Conservation (phyloP, 1,140 invertebrate genomes). For the Heliconius eleuchia region DNA sequence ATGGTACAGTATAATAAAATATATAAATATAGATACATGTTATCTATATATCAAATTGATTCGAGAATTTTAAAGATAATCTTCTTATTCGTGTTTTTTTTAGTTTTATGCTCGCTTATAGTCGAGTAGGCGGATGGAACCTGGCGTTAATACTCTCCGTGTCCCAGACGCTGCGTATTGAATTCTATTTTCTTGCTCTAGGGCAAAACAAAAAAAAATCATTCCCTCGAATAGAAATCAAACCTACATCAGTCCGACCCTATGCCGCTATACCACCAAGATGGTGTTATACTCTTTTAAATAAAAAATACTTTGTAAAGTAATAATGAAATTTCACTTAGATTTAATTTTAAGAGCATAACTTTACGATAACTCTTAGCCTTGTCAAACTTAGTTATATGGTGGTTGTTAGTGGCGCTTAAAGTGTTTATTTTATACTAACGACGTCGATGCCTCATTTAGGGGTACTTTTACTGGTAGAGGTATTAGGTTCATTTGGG, state of each 20-base stretch:
- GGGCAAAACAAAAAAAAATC: too few species aligned
- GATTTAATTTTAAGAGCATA: background rate
- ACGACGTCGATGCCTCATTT: background rate
- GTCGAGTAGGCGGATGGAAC: too few species aligned
- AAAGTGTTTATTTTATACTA: slow-evolving; percentile 7
- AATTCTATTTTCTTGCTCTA: too few species aligned
- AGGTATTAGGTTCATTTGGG: background rate
- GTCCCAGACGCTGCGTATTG: too few species aligned
- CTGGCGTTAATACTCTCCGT: too few species aligned
- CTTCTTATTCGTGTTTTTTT: too few species aligned
- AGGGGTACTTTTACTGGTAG: background rate
- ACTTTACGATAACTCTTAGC: background rate
- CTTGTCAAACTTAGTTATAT: background rate
- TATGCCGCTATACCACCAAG: too few species aligned
- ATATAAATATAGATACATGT: background rate
- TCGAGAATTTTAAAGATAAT: background rate
- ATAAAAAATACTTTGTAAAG: background rate
- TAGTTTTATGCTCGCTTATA: too few species aligned
- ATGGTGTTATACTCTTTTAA: background rate
- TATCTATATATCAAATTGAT: background rate
- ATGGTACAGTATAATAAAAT: background rate
- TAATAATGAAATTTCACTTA: background rate
- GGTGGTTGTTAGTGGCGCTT: background rate
- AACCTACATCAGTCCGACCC: too few species aligned
- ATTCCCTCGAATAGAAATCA: too few species aligned